These are phyloP conservation scores for Cynaeus angustus DNA, from an alignment of 2,888 invertebrate genomes.

Conservation along the genomic window DNA sequence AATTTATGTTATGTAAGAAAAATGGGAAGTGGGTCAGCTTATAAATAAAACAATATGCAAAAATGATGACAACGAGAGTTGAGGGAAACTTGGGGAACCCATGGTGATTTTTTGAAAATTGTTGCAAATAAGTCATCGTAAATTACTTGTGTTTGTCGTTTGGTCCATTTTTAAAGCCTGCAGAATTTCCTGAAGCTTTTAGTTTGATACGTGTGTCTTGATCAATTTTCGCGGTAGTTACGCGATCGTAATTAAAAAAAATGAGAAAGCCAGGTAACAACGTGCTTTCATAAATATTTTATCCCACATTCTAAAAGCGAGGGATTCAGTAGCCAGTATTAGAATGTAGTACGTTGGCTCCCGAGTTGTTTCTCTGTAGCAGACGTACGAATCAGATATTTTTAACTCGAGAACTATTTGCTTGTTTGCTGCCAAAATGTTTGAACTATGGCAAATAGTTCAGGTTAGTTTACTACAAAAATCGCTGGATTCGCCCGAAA, in stretches of 20 bases:
- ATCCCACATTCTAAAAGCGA: slow-evolving; percentile 54
- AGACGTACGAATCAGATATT: slow-evolving; percentile 65
- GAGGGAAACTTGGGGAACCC: background rate
- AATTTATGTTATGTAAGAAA: slow-evolving; percentile 42
- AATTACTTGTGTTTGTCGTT: slow-evolving; percentile 10
- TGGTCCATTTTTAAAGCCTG: slow-evolving; percentile 1
- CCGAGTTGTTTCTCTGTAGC: slow-evolving; percentile 52
- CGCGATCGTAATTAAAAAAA: slow-evolving; percentile 26
- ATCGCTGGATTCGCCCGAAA: slow-evolving; percentile 52
- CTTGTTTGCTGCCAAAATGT: slow-evolving; percentile 69
- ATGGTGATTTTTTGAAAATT: too few relatives aligned
- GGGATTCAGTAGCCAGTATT: slow-evolving; percentile 53
- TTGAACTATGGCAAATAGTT: slow-evolving; percentile 70
- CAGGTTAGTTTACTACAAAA: slow-evolving; percentile 64
- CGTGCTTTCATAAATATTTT: slow-evolving; percentile 50
- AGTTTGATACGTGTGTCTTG: background rate
- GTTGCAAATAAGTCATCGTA: slow-evolving; percentile 5
- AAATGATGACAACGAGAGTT: slow-evolving; percentile 31
- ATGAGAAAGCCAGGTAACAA: slow-evolving; percentile 38
- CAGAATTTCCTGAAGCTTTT: slow-evolving; percentile 6
- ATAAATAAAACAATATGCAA: slow-evolving; percentile 42
- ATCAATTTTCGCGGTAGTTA: slow-evolving; percentile 14
- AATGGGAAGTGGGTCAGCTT: slow-evolving; percentile 41
- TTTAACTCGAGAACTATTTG: slow-evolving; percentile 70
- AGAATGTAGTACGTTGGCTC: slow-evolving; percentile 61